A percentile compares a stretch with the other conserved stretches of the same genome.
Conservation (phyloP, 2,113 vertebrate species). For the Anhinga anhinga region DNA sequence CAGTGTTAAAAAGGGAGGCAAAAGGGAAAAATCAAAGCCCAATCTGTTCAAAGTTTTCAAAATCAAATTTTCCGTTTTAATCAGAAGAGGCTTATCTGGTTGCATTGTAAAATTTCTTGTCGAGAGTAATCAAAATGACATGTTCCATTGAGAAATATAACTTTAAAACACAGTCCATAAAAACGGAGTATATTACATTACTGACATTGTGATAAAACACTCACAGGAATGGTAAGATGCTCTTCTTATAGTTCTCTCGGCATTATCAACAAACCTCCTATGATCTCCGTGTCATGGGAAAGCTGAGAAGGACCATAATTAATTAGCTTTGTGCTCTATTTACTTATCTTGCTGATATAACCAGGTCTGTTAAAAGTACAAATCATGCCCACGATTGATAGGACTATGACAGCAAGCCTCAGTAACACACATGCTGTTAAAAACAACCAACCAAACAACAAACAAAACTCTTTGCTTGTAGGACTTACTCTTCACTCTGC, state of each 20-base stretch:
- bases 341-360: neutral
- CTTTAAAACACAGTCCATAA: constrained; percentile 31
- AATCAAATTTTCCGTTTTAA: neutral
- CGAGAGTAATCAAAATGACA: neutral
- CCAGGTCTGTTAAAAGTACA: neutral
- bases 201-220: neutral
- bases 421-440: neutral
- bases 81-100: neutral
- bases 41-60: neutral
- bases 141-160: neutral
- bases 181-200: neutral
- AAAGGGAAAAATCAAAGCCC: neutral
- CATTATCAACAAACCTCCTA: neutral
- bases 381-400: fast-evolving
- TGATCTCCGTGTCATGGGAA: neutral
- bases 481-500: neutral
- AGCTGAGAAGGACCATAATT: neutral
- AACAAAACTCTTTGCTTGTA: neutral
- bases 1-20: neutral
- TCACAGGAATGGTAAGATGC: neutral
- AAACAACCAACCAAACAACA: no score
- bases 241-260: neutral
- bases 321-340: neutral
- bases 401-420: neutral
- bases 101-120: neutral